Evolutionary conservation across 2,888 invertebrate species (phyloP), one percentile per base, ranked within the genome.

Genomic region (Dicyrtomina minuta): DNA sequence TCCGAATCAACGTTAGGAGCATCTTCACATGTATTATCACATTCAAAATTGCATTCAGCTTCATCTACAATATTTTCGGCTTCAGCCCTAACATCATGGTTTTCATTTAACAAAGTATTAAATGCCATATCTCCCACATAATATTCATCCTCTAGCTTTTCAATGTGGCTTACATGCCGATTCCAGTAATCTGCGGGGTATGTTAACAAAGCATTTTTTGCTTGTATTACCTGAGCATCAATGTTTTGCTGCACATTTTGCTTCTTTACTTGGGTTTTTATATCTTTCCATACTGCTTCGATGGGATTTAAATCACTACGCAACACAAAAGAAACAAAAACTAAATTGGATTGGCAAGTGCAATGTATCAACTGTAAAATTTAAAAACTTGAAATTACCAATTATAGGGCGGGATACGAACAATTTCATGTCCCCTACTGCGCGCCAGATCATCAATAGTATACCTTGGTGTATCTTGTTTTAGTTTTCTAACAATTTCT

Each of bases 271-370:
- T 44, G 8, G 43, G 44, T 10, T 24, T 46, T 46, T 12, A 24
- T 33, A 22, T 44, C 60, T 33, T 60, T 39, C 41, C 41, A 60
- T 39, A 39, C 60, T 8, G 2, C 4, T 17, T 60, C 41, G n/a
- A n/a, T n/a, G n/a, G n/a, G n/a, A n/a, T n/a, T n/a, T n/a, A n/a
- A n/a, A n/a, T n/a, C n/a, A n/a, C n/a, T n/a, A n/a, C n/a, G n/a
- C 2, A 51, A 12, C 3, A 24, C 17, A 51, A 8, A 33, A 33
- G 33, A 33, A 33, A 33, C 4, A 33, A 33, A 8, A 33, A 33
- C 4, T 5, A 33, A 33, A 33, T 33, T n/a, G n/a, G n/a, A n/a
- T 33, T 33, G 8, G 33, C 33, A 33, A 8, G 8, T 33, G 3
- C 17, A 22, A 12, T 17, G 2, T 1, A 10, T 24, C 2, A 1